Evolutionary conservation across 1,140 invertebrate genomes (phyloP), one percentile per base, ranked within the genome.

Genomic region (Cydia pomonella): DNA sequence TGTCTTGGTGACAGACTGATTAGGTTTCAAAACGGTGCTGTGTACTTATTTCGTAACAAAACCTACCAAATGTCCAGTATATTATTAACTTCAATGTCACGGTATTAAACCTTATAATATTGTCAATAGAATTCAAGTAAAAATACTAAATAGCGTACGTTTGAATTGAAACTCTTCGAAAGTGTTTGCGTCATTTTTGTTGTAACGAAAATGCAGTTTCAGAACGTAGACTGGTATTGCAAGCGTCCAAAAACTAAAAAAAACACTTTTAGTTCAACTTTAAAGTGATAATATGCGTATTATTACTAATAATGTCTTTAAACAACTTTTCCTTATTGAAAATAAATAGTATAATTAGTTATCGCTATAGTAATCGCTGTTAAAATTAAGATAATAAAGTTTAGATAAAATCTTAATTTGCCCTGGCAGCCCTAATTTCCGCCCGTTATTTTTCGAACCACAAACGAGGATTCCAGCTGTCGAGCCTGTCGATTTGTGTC

Each of bases 371-470:
- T 9, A 18, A 18, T 21, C 18, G 3, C 10, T 18, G 50, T 18
- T 7, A 53, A 18, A 53, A 18, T 53, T 53, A 0, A n/a, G n/a
- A 53, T 13, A 53, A 7, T n/a, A n/a, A 18, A 2, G 3, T 23
- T 5, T 21, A 23, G 7, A 23, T 12, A 21, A 12, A 59, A 23
- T 23, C 7, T 23, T 10, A 10, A 23, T 59, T 59, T 23, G 5
- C 21, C 12, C 63, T 64, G 63, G 63, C 25, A 33, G 7, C 25
- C 3, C n/a, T 29, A 64, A 59, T 9, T 13, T 64, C 23, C 27
- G 63, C 27, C 63, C 63, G 63, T 64, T 64, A 33, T 2, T n/a
- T 16, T 64, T 64, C 63, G 27, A 64, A 64, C 33, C 23, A n/a
- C 25, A 64, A 59, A 59, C 6, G 53, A 59, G n/a, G 12, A 29